A percentile compares a stretch with the other conserved stretches of the same genome.
Evolutionary conservation across 2,113 vertebrate species (phyloP).

Genomic region (Dissostichus mawsoni): DNA sequence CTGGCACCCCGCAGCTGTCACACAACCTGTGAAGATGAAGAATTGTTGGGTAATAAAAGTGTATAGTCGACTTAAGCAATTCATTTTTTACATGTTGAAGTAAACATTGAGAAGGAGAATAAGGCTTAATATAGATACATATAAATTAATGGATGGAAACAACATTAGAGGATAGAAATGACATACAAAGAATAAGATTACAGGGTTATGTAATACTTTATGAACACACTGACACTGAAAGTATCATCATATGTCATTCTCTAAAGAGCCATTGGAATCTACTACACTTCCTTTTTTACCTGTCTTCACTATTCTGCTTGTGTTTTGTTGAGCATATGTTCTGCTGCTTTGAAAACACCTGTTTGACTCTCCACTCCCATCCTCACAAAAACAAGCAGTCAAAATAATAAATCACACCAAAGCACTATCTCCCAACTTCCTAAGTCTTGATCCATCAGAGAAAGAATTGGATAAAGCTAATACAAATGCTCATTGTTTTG

Average conservation of each 20-base stretch:
- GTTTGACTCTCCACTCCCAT: slow-evolving; percentile 72
- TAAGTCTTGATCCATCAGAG: not conserved
- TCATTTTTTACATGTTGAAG: not conserved
- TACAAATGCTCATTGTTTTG: too few species aligned
- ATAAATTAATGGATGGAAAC: not conserved
- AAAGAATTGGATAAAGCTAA: not conserved
- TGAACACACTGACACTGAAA: not conserved
- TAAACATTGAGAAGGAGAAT: not conserved
- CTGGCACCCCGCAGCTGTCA: slow-evolving; percentile 63
- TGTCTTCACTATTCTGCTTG: not conserved
- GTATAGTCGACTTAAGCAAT: slow-evolving; percentile 30
- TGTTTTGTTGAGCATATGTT: slow-evolving; percentile 86
- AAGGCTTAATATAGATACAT: not conserved
- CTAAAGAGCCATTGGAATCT: not conserved
- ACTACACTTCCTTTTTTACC: too few species aligned
- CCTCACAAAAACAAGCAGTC: not conserved
- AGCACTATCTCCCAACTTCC: too few species aligned
- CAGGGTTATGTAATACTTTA: slow-evolving; percentile 13
- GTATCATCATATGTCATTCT: not conserved
- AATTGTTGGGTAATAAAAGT: slow-evolving; percentile 38
- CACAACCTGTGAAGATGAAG: slow-evolving; percentile 25
- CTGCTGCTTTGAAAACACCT: slow-evolving; percentile 81
- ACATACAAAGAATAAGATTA: not conserved
- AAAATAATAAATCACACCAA: not conserved
- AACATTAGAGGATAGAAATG: not conserved